phyloP scores from a whole-genome alignment of 2,797 vertebrate genomes.

The Sebastes iracundus region DNA sequence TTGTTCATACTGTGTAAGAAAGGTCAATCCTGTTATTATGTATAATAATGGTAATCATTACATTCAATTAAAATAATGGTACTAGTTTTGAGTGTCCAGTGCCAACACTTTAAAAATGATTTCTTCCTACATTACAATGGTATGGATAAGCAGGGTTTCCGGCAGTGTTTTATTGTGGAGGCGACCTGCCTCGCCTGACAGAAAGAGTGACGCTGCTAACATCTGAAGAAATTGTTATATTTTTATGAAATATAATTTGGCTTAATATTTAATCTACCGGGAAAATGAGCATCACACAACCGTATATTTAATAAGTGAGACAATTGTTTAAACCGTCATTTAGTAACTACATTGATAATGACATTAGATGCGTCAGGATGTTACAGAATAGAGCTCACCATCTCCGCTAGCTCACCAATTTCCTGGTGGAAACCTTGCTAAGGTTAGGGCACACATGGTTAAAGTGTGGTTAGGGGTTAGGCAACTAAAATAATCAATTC shows the following conservation, averaged over 20 bases:
- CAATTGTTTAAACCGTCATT: background rate
- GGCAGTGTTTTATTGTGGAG: background rate
- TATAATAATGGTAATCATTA: background rate
- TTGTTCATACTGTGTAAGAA: background rate
- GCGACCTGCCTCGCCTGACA: too few relatives aligned
- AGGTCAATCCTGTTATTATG: background rate
- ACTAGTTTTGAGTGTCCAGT: background rate
- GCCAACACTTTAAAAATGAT: background rate
- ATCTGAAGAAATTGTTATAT: background rate
- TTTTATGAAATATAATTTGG: background rate
- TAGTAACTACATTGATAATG: background rate
- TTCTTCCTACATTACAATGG: background rate
- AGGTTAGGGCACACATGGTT: background rate
- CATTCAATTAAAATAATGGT: background rate
- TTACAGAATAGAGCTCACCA: background rate
- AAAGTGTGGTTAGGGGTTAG: background rate
- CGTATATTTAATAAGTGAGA: background rate
- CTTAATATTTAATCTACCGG: background rate
- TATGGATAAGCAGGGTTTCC: background rate
- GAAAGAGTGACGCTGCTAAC: background rate
- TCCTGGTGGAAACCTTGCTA: background rate
- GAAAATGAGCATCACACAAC: background rate
- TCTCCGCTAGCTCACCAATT: background rate
- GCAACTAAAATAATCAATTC: background rate
- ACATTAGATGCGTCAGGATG: background rate